Conservation (phyloP, 2,888 invertebrate genomes). For the Spodoptera picta region DNA sequence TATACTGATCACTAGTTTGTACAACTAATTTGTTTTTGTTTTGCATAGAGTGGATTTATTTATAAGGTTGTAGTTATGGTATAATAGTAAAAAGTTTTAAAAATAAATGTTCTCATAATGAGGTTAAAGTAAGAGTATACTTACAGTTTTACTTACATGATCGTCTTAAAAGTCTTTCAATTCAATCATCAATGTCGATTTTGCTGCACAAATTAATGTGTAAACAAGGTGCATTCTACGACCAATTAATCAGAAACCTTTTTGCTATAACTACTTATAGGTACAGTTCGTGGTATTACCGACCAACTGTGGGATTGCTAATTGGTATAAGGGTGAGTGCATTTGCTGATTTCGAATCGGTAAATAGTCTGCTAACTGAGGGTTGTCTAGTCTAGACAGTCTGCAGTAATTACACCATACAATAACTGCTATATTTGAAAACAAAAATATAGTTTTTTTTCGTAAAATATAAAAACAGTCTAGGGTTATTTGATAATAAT, state of each 20-base stretch:
- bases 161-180: neutral
- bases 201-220: neutral
- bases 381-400: slow-evolving; percentile 22
- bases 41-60: slow-evolving; percentile 19
- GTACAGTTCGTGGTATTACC: slow-evolving; percentile 7
- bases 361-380: slow-evolving; percentile 30
- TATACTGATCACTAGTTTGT: slow-evolving; percentile 38
- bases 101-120: too few species aligned
- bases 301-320: slow-evolving; percentile 26
- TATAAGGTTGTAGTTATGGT: too few species aligned
- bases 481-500: too few species aligned
- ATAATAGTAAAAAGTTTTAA: too few species aligned
- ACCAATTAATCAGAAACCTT: slow-evolving; percentile 1
- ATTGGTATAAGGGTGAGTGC: slow-evolving; percentile 36
- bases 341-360: slow-evolving; percentile 34
- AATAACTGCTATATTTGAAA: too few species aligned
- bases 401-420: neutral
- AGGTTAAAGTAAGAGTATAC: too few species aligned
- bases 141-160: too few species aligned
- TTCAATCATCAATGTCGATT: too few species aligned
- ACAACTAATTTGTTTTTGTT: slow-evolving; percentile 45
- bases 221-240: neutral
- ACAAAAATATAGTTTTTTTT: too few species aligned
- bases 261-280: slow-evolving; percentile 3
- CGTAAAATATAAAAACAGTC: too few species aligned